phyloP scores from a whole-genome alignment of 2,888 invertebrate genomes.

The Acleris emargana region DNA sequence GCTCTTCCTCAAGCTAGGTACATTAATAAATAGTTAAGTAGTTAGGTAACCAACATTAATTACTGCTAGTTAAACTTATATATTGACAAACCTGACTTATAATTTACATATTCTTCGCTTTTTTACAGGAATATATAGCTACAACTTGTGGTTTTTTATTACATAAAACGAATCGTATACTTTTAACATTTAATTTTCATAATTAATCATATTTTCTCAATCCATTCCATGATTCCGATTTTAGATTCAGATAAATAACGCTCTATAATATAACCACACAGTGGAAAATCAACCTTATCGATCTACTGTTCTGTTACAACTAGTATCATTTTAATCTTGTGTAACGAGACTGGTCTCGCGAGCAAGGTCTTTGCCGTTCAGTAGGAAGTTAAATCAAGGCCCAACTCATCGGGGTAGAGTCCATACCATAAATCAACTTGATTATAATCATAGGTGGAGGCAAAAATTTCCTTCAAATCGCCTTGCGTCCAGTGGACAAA shows the following conservation, averaged over 20 bases:
- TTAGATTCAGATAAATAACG: neutral
- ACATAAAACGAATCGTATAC: too few relatives aligned
- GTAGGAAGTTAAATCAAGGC: conserved; percentile 37
- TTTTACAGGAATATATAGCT: too few relatives aligned
- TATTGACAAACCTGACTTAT: neutral
- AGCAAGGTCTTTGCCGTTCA: conserved; percentile 37
- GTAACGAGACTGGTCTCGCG: conserved; percentile 29
- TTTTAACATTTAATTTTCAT: too few relatives aligned
- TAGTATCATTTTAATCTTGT: conserved; percentile 30
- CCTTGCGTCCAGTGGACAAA: neutral
- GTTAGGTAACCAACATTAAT: conserved; percentile 15
- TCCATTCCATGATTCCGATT: too few relatives aligned
- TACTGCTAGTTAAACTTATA: conserved; percentile 2
- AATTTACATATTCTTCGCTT: too few relatives aligned
- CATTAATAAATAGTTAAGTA: conserved; percentile 38
- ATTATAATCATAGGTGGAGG: conserved; percentile 13
- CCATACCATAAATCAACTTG: conserved; percentile 34
- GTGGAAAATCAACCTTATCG: neutral
- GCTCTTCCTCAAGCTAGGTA: conserved; percentile 62
- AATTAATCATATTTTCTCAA: too few relatives aligned
- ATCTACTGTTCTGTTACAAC: neutral
- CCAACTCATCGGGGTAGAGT: conserved; percentile 34
- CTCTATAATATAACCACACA: neutral
- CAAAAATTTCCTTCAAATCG: conserved; percentile 13
- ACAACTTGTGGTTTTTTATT: too few relatives aligned